phyloP scores from a whole-genome alignment of 2,797 vertebrate genomes.

The Coendou prehensilis region DNA sequence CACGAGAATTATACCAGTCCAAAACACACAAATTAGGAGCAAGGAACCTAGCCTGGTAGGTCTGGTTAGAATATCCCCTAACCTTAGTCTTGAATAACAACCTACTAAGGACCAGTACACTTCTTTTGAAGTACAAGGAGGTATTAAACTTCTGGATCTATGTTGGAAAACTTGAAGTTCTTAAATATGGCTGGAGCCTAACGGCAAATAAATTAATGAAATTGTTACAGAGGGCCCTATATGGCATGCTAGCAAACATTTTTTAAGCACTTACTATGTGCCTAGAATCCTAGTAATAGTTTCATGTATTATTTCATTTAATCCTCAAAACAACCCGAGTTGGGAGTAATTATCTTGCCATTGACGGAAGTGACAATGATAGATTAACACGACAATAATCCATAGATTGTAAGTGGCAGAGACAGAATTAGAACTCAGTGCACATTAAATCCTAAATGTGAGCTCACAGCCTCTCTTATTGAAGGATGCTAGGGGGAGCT shows the following conservation, averaged over 20 bases:
- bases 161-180: neutral
- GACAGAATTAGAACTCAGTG: conserved; percentile 34
- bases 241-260: neutral
- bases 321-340: conserved; percentile 22
- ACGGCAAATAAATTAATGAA: conserved; percentile 15
- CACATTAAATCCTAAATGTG: conserved; percentile 43
- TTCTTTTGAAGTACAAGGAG: neutral
- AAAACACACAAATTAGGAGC: neutral
- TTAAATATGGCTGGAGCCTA: neutral
- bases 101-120: neutral
- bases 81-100: conserved; percentile 17
- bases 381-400: neutral
- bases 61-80: neutral
- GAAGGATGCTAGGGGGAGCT: conserved; percentile 81
- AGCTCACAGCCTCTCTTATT: conserved; percentile 62
- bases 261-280: conserved; percentile 27
- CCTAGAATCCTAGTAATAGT: conserved; percentile 16
- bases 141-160: neutral
- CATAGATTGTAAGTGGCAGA: conserved; percentile 24
- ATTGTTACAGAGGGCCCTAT: neutral
- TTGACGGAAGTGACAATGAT: conserved; percentile 1
- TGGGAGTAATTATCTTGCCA: conserved; percentile 40
- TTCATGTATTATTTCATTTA: conserved; percentile 42
- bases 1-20: conserved; percentile 36
- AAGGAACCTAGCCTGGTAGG: neutral